These are phyloP conservation scores for Dasyurus viverrinus DNA, from an alignment of 2,113 vertebrate species.

Conservation along the genomic window DNA sequence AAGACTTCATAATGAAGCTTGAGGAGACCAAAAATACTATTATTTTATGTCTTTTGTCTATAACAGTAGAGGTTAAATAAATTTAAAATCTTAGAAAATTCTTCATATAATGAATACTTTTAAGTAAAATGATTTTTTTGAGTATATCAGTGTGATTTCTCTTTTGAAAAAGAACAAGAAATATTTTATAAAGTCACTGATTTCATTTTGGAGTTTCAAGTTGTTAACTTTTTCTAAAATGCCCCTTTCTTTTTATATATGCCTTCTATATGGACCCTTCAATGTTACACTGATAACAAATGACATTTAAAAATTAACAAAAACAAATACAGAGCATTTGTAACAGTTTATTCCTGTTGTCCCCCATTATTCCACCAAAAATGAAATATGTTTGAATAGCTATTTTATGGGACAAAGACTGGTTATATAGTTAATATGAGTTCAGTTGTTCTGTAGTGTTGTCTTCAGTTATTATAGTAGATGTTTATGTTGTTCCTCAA, in stretches of 20 bases:
- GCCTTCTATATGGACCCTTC: neutral
- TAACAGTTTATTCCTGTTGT: neutral
- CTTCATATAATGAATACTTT: neutral
- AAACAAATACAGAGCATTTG: neutral
- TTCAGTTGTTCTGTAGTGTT: neutral
- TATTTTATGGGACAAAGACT: neutral
- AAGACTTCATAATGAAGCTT: neutral
- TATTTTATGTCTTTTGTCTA: neutral
- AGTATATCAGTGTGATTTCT: neutral
- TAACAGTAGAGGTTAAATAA: neutral
- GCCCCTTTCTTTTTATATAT: neutral
- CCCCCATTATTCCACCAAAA: neutral
- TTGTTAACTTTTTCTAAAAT: neutral
- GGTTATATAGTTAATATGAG: neutral
- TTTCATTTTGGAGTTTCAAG: neutral
- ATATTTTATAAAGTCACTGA: neutral
- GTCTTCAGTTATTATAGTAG: neutral
- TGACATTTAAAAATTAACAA: neutral
- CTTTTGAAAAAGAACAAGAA: neutral
- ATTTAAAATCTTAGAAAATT: neutral
- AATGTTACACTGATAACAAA: neutral
- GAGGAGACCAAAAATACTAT: neutral
- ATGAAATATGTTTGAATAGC: neutral
- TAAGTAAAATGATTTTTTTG: neutral
- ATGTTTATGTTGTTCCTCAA: neutral